phyloP scores from a whole-genome alignment of 2,113 vertebrate genomes.

The Ceuthmochares aereus region DNA sequence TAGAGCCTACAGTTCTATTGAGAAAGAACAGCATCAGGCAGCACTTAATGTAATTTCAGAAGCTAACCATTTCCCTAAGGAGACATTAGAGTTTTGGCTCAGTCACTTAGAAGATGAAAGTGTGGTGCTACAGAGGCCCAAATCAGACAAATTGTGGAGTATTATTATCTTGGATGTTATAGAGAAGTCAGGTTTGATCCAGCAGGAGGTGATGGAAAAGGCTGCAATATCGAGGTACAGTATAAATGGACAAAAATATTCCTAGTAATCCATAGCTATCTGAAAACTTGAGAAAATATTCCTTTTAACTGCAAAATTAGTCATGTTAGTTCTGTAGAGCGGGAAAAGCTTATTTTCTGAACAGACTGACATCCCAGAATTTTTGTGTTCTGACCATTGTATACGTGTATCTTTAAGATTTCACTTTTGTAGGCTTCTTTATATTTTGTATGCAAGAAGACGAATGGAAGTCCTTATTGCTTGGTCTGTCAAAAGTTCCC shows the following conservation, averaged over 20 bases:
- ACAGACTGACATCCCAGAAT: not conserved
- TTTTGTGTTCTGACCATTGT: not conserved
- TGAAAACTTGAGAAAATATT: not conserved
- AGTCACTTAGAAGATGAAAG: constrained; percentile 88
- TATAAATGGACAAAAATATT: not conserved
- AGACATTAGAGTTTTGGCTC: constrained; percentile 92
- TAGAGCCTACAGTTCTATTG: constrained; percentile 92
- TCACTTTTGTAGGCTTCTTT: not conserved
- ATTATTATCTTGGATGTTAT: constrained; percentile 95
- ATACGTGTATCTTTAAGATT: not conserved
- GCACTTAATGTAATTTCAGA: constrained; percentile 83
- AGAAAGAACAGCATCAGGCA: constrained; percentile 89
- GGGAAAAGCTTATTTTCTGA: not conserved
- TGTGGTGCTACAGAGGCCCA: constrained; percentile 87
- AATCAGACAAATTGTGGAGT: constrained; percentile 92
- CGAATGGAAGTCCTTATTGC: not conserved
- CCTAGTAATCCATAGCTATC: not conserved
- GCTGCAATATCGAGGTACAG: constrained; percentile 91
- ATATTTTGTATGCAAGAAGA: not conserved
- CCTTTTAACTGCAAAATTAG: not conserved
- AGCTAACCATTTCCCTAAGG: constrained; percentile 82
- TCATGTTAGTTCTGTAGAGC: not conserved
- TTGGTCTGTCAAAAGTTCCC: not conserved
- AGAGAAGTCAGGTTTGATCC: constrained; percentile 92
- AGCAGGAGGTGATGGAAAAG: constrained; percentile 97